phyloP scores from a whole-genome alignment of 2,797 vertebrate species.

The Nasua narica region DNA sequence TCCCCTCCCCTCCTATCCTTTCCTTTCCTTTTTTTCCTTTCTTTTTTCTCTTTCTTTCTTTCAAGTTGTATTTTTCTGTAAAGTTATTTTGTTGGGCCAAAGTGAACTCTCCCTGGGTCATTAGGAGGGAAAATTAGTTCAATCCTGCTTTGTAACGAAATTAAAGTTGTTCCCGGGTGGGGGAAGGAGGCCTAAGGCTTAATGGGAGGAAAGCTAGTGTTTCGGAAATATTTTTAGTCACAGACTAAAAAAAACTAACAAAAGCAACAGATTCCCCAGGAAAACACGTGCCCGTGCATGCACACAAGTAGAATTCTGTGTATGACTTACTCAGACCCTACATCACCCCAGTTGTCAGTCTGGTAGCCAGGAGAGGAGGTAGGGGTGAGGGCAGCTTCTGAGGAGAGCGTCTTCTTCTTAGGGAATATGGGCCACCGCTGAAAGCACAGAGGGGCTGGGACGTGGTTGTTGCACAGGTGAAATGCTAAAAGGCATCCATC shows the following conservation, averaged over 20 bases:
- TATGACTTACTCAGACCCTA: not conserved
- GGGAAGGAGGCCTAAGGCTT: not conserved
- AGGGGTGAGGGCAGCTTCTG: not conserved
- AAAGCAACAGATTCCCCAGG: not conserved
- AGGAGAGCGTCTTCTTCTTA: not conserved
- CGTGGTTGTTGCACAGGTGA: not conserved
- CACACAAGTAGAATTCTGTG: not conserved
- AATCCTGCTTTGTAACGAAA: not conserved
- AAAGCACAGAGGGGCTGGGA: not conserved
- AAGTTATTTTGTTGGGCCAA: not conserved
- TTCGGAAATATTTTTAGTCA: conserved; percentile 11
- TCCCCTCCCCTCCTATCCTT: no score
- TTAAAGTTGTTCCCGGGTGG: not conserved
- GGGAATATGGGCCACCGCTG: not conserved
- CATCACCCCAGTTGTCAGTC: not conserved
- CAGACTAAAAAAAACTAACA: not conserved
- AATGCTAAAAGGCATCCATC: not conserved
- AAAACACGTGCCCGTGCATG: not conserved
- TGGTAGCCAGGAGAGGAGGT: not conserved
- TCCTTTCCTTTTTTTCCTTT: no score
- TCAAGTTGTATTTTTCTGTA: not conserved
- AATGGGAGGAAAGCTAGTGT: not conserved
- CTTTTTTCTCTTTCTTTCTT: not conserved
- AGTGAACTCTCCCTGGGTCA: not conserved
- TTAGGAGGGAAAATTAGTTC: not conserved